Evolutionary conservation across 1,140 invertebrate species (phyloP), one percentile per base, ranked within the genome.

Genomic region (Pseudoatta argentina): DNA sequence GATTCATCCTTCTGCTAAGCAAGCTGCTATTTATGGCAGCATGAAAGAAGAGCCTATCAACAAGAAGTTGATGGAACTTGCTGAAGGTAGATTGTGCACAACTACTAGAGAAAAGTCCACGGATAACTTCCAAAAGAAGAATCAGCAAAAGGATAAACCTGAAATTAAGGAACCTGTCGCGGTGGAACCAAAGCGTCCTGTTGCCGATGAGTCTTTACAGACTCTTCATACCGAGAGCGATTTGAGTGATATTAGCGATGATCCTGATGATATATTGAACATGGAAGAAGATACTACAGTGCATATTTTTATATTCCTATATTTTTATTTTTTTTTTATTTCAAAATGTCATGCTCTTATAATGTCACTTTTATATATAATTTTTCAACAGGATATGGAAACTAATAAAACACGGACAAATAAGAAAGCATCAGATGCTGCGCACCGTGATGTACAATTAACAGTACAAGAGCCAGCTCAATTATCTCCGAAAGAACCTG

Each of bases 231-330:
- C 97, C 8, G 96, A 96, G 81, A 97, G 98, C 89, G 97, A 98
- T 91, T 95, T 98, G 4, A 98, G 98, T 94, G 98, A 98, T 94
- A 98, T 98, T 53, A 98, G 97, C 92, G 98, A 98, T 92, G 98
- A 98, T 94, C 97, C 97, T 69, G 98, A 98, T 94, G 98, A 98
- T 88, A 98, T 98, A 91, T 95, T 98, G 1, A 97, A 98, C 88
- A 96, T 97, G 94, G 97, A 97, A 87, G 97, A 97, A 93, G 97
- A 95, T 66, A 92, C 93, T 6, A 67, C 79, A 8, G 90, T 91
- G 85, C 1, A 30, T 55, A 59, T 66, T 2, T 24, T 24, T 24
- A 24, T 24, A 24, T 24, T 24, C 24, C 0, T 44, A 39, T 55
- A 66, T 44, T 61, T 34, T 69, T 87, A 8, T 85, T 86, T 86